Conservation (phyloP, 1,140 invertebrate genomes). For the Bombus ignitus region DNA sequence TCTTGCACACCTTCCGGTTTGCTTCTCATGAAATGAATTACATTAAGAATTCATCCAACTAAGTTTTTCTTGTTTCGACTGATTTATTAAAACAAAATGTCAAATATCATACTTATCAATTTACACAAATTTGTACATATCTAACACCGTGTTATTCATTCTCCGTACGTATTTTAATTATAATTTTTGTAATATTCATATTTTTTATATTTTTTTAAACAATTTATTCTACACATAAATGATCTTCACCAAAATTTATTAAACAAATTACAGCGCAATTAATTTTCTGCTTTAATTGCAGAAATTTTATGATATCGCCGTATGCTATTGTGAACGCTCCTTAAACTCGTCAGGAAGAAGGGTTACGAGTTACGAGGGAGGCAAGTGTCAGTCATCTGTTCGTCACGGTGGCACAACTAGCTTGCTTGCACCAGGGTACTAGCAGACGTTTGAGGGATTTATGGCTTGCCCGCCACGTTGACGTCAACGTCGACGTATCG, state of each 20-base stretch:
- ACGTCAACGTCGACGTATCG: constrained; percentile 39
- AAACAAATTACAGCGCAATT: background rate
- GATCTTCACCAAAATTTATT: background rate
- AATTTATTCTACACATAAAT: background rate
- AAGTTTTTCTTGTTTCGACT: background rate
- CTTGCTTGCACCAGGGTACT: constrained; percentile 79
- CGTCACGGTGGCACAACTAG: constrained; percentile 81
- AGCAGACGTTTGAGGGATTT: constrained; percentile 83
- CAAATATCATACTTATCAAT: background rate
- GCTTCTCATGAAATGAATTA: background rate
- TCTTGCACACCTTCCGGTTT: background rate
- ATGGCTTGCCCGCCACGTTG: constrained; percentile 68
- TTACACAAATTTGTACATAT: background rate
- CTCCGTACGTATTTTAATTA: background rate
- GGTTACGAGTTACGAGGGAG: constrained; percentile 1
- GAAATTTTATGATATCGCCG: too few species aligned
- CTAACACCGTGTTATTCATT: background rate
- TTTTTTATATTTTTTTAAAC: background rate
- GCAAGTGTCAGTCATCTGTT: constrained; percentile 80
- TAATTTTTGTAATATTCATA: background rate
- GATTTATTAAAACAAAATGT: background rate
- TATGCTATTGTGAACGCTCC: background rate
- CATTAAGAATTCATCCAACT: background rate
- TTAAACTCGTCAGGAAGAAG: constrained; percentile 3
- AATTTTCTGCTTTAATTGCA: background rate